Conservation (phyloP, 2,888 invertebrate genomes). For the Harpagoxenus sublaevis region DNA sequence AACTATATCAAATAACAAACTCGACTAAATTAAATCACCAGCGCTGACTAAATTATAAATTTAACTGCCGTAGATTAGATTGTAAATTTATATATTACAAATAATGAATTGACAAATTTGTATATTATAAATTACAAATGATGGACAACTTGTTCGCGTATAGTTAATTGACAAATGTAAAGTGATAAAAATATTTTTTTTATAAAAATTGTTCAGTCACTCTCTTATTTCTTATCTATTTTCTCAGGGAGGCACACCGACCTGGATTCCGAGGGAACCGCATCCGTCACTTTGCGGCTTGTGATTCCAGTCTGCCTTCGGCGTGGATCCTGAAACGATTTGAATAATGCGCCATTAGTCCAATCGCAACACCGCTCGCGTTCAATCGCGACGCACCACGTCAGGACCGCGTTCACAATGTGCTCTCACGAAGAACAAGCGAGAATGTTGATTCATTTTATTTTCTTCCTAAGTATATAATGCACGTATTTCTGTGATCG, state of each 20-base stretch:
- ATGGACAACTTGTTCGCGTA: background rate
- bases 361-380: background rate
- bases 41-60: background rate
- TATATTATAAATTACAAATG: background rate
- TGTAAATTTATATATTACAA: background rate
- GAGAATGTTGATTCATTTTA: background rate
- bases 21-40: background rate
- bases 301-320: slow-evolving; percentile 91
- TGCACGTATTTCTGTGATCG: background rate
- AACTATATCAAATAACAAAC: background rate
- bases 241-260: slow-evolving; percentile 78
- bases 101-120: background rate
- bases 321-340: slow-evolving; percentile 88
- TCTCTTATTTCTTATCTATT: background rate
- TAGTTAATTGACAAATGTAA: background rate
- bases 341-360: slow-evolving; percentile 9
- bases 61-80: background rate
- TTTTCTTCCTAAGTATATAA: background rate
- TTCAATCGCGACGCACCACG: slow-evolving; percentile 3
- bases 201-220: background rate
- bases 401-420: background rate
- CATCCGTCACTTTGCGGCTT: slow-evolving; percentile 93
- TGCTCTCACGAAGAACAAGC: background rate
- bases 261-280: slow-evolving; percentile 93
- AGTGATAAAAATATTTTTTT: background rate